Percentiles rank a stretch among this genome's conserved stretches.
These are phyloP conservation scores for Xanthia togata DNA, from an alignment of 2,888 invertebrate species.

Conservation along the genomic window DNA sequence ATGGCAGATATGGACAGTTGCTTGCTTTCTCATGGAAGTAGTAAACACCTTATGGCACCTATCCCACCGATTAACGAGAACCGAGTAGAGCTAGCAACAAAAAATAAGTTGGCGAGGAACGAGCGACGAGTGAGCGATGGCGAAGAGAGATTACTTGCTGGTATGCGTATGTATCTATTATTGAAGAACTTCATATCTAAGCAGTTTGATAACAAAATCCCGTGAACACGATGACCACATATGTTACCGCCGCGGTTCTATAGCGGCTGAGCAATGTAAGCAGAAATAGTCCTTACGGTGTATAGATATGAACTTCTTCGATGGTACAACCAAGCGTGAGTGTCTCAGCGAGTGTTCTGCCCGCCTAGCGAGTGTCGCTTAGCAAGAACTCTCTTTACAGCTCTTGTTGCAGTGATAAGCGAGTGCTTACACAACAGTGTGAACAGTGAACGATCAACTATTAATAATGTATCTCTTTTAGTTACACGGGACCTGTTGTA, in stretches of 20 bases:
- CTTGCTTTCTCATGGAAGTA: conserved; percentile 29
- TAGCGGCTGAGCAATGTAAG: too few relatives aligned
- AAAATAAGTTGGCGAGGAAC: background rate
- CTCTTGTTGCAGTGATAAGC: background rate
- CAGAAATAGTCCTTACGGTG: too few relatives aligned
- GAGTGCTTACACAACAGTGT: background rate
- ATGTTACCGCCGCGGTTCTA: too few relatives aligned
- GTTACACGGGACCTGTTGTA: background rate
- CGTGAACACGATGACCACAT: too few relatives aligned
- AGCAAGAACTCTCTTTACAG: too few relatives aligned
- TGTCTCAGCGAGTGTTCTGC: background rate
- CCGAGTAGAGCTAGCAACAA: too few relatives aligned
- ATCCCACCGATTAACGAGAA: background rate
- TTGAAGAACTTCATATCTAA: too few relatives aligned
- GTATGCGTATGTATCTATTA: too few relatives aligned
- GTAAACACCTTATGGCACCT: conserved; percentile 8
- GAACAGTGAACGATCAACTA: background rate
- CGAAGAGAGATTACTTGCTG: background rate
- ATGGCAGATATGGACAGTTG: conserved; percentile 12
- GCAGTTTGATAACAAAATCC: too few relatives aligned
- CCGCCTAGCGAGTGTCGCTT: background rate
- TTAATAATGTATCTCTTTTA: background rate
- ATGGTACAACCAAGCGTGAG: background rate
- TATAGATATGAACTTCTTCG: too few relatives aligned
- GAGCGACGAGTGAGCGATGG: background rate